Percentiles rank a stretch among this genome's conserved stretches.
phyloP scores from a whole-genome alignment of 1,140 invertebrate species.

The Euura lappo region DNA sequence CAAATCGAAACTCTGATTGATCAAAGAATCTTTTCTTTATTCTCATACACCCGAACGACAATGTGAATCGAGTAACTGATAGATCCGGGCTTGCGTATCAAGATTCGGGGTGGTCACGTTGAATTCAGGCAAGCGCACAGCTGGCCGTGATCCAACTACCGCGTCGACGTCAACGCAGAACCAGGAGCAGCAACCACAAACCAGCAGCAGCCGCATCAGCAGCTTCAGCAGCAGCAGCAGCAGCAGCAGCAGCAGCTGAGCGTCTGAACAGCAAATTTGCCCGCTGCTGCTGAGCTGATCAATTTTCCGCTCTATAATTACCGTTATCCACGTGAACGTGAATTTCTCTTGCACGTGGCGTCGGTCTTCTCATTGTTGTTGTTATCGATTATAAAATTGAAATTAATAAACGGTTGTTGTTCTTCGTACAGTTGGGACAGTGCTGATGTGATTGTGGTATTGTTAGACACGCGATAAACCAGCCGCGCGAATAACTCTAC shows the following conservation, averaged over 20 bases:
- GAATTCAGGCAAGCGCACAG: slow-evolving; percentile 49
- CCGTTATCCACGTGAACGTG: background rate
- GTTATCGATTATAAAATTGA: background rate
- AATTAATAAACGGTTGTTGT: background rate
- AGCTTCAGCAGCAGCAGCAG: slow-evolving; percentile 9
- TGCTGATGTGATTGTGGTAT: background rate
- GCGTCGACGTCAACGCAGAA: slow-evolving; percentile 35
- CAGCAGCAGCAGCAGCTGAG: slow-evolving; percentile 12
- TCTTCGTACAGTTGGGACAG: background rate
- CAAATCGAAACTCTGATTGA: too few species aligned
- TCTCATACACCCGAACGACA: too few species aligned
- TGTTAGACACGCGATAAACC: background rate
- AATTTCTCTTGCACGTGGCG: slow-evolving; percentile 15
- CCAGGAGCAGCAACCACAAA: slow-evolving; percentile 28
- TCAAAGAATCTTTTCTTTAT: too few species aligned
- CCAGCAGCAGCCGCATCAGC: slow-evolving; percentile 31
- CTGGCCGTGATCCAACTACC: slow-evolving; percentile 55
- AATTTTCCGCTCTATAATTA: slow-evolving; percentile 11
- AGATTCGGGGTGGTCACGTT: background rate
- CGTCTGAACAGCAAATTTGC: background rate
- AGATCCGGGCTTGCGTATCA: background rate
- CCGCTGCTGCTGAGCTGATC: slow-evolving; percentile 17
- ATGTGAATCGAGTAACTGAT: too few species aligned
- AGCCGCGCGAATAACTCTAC: background rate
- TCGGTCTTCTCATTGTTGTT: background rate